A percentile compares a stretch with the other conserved stretches of the same genome.
Conservation (phyloP, 2,797 vertebrate genomes). For the Malacoctenus gilli region DNA sequence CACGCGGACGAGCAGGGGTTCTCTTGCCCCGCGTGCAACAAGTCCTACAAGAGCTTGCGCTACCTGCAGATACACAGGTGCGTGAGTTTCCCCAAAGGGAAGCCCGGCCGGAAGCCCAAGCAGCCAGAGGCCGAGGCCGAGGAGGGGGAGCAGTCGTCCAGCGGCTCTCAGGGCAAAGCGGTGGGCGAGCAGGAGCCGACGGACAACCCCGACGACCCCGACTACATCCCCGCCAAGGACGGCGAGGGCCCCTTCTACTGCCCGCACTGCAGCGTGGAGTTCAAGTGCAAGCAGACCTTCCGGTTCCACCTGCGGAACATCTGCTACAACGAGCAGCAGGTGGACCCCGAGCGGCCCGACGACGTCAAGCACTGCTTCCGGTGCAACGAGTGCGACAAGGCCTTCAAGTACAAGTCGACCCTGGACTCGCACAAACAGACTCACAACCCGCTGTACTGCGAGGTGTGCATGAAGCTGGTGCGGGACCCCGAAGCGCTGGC, state of each 20-base stretch:
- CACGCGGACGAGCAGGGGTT: slow-evolving; percentile 57
- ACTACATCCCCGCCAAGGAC: slow-evolving; percentile 37
- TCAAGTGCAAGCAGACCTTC: slow-evolving; percentile 78
- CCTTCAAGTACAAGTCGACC: slow-evolving; percentile 75
- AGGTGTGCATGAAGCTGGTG: slow-evolving; percentile 77
- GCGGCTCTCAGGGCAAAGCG: slow-evolving; percentile 11
- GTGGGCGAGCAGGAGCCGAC: slow-evolving; percentile 30
- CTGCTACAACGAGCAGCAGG: slow-evolving; percentile 77
- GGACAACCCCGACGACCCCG: slow-evolving; percentile 25
- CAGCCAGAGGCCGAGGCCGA: neutral
- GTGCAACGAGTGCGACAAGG: slow-evolving; percentile 75
- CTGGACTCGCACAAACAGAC: slow-evolving; percentile 78
- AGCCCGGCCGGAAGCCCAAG: slow-evolving; percentile 36
- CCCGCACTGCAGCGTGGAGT: slow-evolving; percentile 75
- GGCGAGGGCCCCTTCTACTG: slow-evolving; percentile 72
- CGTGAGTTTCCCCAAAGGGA: slow-evolving; percentile 11
- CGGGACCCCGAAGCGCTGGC: slow-evolving; percentile 70
- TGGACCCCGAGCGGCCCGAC: slow-evolving; percentile 70
- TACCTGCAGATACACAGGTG: slow-evolving; percentile 74
- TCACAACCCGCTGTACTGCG: slow-evolving; percentile 78
- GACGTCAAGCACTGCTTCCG: slow-evolving; percentile 70
- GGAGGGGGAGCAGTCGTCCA: slow-evolving; percentile 3
- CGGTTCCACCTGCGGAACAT: slow-evolving; percentile 75
- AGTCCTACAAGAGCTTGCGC: slow-evolving; percentile 64
- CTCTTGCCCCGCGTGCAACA: slow-evolving; percentile 62